Percentiles rank a stretch among this genome's conserved stretches.
These are phyloP conservation scores for Rotaria magnacalcarata DNA, from an alignment of 2,888 invertebrate species.

Conservation along the genomic window DNA sequence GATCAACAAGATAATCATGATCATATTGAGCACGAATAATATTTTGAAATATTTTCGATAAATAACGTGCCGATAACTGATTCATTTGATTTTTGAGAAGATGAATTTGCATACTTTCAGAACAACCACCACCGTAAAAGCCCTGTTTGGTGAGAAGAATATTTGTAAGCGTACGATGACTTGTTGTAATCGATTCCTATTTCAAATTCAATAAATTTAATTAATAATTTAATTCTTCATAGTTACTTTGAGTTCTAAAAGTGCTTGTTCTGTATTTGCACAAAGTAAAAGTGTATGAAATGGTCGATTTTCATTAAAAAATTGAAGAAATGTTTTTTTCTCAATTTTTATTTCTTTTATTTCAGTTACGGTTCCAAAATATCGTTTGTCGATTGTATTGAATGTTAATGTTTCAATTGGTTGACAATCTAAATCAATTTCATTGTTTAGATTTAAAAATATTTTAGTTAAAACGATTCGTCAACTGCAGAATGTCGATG, in stretches of 20 bases:
- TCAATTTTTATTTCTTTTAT: not conserved
- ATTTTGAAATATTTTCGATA: not conserved
- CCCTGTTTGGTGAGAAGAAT: not conserved
- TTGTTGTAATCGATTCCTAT: not conserved
- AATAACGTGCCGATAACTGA: not conserved
- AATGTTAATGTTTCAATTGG: slow-evolving; percentile 8
- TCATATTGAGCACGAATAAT: not conserved
- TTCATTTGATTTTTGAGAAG: not conserved
- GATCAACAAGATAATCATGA: not conserved
- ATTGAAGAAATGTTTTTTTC: not conserved
- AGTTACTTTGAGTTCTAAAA: slow-evolving; percentile 21
- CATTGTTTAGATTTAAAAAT: not conserved
- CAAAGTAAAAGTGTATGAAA: slow-evolving; percentile 18
- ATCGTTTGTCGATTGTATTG: not conserved
- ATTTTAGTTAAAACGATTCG: too few species aligned
- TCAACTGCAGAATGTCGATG: too few species aligned
- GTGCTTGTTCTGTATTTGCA: not conserved
- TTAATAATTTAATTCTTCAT: too few species aligned
- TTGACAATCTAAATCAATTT: not conserved
- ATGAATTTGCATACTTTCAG: not conserved
- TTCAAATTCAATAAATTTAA: not conserved
- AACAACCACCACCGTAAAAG: slow-evolving; percentile 27
- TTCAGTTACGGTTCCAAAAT: not conserved
- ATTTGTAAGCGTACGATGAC: not conserved
- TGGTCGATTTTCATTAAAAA: not conserved